Evolutionary conservation across 37 sponge, comb jelly and placozoan species (phyloP).

Genomic region (Axinella damicornis): DNA sequence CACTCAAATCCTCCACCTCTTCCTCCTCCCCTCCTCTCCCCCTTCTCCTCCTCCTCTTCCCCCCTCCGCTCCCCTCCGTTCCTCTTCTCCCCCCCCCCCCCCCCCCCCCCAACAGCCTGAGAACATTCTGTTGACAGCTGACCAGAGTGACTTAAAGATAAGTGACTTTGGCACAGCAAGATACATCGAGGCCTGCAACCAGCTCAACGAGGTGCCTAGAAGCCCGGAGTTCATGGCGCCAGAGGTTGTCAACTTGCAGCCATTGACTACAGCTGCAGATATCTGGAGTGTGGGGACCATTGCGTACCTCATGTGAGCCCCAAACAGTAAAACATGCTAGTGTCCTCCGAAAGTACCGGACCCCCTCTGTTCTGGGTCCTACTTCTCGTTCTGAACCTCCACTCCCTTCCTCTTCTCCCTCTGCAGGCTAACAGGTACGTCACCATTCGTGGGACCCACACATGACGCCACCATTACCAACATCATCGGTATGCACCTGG

Average conservation of each 20-base stretch:
- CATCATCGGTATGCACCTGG: slow-evolving; percentile 30
- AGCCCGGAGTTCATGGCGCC: slow-evolving; percentile 57
- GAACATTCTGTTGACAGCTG: slow-evolving; percentile 39
- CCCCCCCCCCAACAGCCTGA: slow-evolving; percentile 40
- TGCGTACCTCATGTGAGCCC: slow-evolving; percentile 43
- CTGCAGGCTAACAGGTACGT: slow-evolving; percentile 59
- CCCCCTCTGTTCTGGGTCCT: neutral
- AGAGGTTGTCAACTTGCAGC: slow-evolving; percentile 54
- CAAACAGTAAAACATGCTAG: neutral
- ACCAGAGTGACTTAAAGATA: slow-evolving; percentile 39
- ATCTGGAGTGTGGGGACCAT: slow-evolving; percentile 65
- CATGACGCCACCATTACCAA: slow-evolving; percentile 42
- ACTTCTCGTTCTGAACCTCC: no score
- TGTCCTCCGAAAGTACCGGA: neutral
- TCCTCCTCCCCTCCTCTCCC: no score
- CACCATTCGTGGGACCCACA: slow-evolving; percentile 65
- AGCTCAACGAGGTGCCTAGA: slow-evolving; percentile 7
- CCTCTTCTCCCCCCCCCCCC: no score
- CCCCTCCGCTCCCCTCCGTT: no score
- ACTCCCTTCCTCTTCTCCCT: slow-evolving; percentile 7
- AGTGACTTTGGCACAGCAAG: slow-evolving; percentile 48
- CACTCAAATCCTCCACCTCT: no score
- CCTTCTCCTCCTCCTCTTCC: no score
- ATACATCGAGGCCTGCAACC: slow-evolving; percentile 47
- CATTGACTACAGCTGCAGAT: slow-evolving; percentile 64